These are phyloP conservation scores for Phalera bucephala DNA, from an alignment of 2,888 invertebrate genomes.

Conservation along the genomic window DNA sequence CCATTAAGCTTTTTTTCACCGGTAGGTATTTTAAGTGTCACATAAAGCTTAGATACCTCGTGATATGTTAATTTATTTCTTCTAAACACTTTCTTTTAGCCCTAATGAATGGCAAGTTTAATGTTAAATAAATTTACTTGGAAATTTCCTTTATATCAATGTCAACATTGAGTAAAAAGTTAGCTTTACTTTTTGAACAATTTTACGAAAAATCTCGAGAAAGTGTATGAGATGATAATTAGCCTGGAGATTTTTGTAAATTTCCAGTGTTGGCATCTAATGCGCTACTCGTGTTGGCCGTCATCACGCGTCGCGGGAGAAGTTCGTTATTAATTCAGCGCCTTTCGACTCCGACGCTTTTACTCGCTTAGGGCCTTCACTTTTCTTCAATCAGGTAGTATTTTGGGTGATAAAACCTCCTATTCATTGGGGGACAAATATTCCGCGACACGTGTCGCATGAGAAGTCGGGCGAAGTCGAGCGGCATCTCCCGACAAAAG, in stretches of 20 bases:
- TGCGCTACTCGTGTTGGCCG: conserved; percentile 81
- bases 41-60: too few relatives aligned
- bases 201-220: conserved; percentile 29
- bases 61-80: too few relatives aligned
- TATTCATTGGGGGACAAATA: too few relatives aligned
- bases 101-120: too few relatives aligned
- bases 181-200: conserved; percentile 28
- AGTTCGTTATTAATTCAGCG: conserved; percentile 80
- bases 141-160: too few relatives aligned
- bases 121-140: too few relatives aligned
- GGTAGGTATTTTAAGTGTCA: too few relatives aligned
- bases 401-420: conserved; percentile 41
- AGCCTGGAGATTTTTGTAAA: conserved; percentile 58
- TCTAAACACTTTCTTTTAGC: too few relatives aligned
- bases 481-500: too few relatives aligned
- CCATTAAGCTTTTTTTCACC: too few relatives aligned
- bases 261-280: conserved; percentile 68
- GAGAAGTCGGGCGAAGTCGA: too few relatives aligned
- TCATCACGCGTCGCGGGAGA: conserved; percentile 80
- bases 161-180: conserved; percentile 39
- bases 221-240: conserved; percentile 54
- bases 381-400: conserved; percentile 37
- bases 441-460: too few relatives aligned
- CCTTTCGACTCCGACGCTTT: conserved; percentile 66
- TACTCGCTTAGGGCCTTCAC: conserved; percentile 56